Base-by-base conservation (phyloP, 2,888 invertebrate genomes). In the Phoenoteleia sp. region DNA sequence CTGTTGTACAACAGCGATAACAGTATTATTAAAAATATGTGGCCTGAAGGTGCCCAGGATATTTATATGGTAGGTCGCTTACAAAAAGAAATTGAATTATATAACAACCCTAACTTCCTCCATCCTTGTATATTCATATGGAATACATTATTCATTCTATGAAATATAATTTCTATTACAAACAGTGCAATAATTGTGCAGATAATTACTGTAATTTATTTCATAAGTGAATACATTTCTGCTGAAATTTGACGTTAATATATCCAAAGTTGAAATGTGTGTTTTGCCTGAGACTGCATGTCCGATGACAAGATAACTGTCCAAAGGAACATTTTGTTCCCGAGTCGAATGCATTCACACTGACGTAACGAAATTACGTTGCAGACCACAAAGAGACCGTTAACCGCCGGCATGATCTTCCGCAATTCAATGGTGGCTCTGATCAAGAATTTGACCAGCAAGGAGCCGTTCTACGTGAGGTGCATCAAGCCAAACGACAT, bases 401-500 rank as follows among this genome's bases (percentile, higher is more conserved):
- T 97, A 23, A 99, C 99, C 0, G 99, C 99, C 3, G 99, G 99
- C 23, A 97, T 98, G 0, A 94, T 98, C 69, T 99, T 99, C 95
- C 98, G 99, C 94, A 97, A 96, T 93, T 99, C 99, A 0, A 99
- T 99, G 98, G 94, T 97, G 23, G 96, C 98, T 52, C 95, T 99
- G 76, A 98, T 99, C 42, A 95, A 96, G 71, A 99, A 98, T 47
- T 94, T 99, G 87, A 96, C 97, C 52, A 97, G 96, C 93, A 99
- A 99, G 95, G 98, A 98, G 93, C 99, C 99, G 0, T 98, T 98
- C 95, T 99, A 99, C 94, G 98, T 99, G 86, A 96, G 99, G 80
- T 99, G 99, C 94, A 97, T 99, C 91, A 99, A 99, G 92, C 99
- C 99, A 25, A 99, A 99, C 94, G 98, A 99, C 90, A 95, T 97